Base-by-base conservation (phyloP, 2,888 invertebrate genomes). In the Rhogogaster chlorosoma region DNA sequence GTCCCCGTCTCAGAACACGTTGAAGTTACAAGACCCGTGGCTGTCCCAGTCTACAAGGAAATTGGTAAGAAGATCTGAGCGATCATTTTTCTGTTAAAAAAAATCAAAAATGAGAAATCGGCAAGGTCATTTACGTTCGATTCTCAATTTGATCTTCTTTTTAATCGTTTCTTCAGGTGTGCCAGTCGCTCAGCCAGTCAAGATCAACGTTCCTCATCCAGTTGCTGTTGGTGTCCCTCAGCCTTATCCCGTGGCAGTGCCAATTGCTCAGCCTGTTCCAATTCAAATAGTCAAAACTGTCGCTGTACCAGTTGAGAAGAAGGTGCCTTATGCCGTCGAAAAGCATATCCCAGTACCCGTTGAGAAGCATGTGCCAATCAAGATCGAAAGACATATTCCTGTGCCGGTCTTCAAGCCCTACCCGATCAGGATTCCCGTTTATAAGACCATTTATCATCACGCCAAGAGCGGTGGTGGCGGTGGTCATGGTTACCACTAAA, bases 361-460 rank as follows among this genome's bases (percentile, higher is more conserved):
- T 84, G 95, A 96, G 86, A 96, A 96, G 89, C 95, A 96, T 0
- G 96, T 96, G 4, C 96, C 96, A 1, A 96, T 96, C 32, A 95
- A 95, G 84, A 96, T 96, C 0, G 94, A 96, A 67, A 96, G 96
- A 87, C 96, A 96, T 89, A 93, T 96, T 15, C 95, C 96, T 5
- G 96, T 96, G n/a, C 95, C 95, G 0, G 96, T 96, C 0, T 95
- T 95, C 77, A 96, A 96, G 87, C 96, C 96, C 0, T 94, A 96
- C 64, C 96, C 96, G 0, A 96, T 96, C 86, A 96, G 96, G 90
- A 96, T 96, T 42, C 96, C 96, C 0, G 95, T 96, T 2, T 96
- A 96, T 91, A 96, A 96, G 93, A 95, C 96, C 64, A 95, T 96
- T 85, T 96, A 96, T 89, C 96, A 96, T 89, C 96, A 96, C 83